A percentile compares a stretch with the other conserved stretches of the same genome.
Conservation (phyloP, 2,797 vertebrate genomes). For the Petrocephalus sullivani region DNA sequence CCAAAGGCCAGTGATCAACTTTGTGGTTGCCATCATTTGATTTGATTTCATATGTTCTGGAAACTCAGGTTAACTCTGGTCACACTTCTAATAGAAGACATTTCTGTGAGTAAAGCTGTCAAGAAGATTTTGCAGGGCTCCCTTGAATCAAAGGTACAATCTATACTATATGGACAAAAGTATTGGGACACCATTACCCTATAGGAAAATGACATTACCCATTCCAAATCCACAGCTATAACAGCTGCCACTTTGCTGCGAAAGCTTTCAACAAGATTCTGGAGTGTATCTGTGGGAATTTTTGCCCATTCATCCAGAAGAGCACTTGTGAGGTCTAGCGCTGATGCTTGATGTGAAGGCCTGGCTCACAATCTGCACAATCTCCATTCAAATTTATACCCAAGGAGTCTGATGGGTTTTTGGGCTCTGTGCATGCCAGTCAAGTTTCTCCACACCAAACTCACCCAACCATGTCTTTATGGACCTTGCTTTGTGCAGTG, state of each 20-base stretch:
- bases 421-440: not conserved
- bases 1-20: not conserved
- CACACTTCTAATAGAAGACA: not conserved
- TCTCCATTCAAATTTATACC: not conserved
- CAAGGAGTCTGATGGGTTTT: not conserved
- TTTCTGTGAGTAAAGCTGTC: not conserved
- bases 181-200: not conserved
- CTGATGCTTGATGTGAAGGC: not conserved
- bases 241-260: not conserved
- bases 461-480: not conserved
- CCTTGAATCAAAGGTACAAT: not conserved
- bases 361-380: not conserved
- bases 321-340: not conserved
- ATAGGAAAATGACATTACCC: not conserved
- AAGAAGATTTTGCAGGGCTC: not conserved
- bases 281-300: not conserved
- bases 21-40: not conserved
- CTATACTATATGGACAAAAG: not conserved
- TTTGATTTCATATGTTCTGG: not conserved
- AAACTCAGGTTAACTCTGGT: not conserved
- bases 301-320: not conserved
- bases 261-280: not conserved
- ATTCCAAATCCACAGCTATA: not conserved
- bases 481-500: not conserved
- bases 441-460: not conserved